Percentiles rank a stretch among this genome's conserved stretches.
Evolutionary conservation across 2,888 invertebrate species (phyloP).

Genomic region (Zygaena filipendulae): DNA sequence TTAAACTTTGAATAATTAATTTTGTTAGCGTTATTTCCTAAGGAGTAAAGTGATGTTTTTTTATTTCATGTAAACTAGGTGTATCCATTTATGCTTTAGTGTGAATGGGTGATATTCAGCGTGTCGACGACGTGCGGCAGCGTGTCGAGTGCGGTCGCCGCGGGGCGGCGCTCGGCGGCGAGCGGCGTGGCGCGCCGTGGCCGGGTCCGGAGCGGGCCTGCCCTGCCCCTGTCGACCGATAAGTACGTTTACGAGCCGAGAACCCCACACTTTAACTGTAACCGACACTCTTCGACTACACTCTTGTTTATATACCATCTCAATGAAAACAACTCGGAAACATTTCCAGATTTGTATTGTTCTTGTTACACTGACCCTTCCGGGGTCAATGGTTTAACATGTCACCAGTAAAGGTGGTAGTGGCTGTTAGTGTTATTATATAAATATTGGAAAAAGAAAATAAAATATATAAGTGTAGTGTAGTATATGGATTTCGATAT

Average conservation of each 20-base stretch:
- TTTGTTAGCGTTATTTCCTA: no score
- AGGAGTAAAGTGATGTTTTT: no score
- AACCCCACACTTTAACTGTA: slow-evolving; percentile 61
- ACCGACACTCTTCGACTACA: slow-evolving; percentile 49
- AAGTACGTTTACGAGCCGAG: slow-evolving; percentile 66
- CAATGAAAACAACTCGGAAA: slow-evolving; percentile 48
- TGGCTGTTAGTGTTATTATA: no score
- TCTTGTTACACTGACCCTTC: no score
- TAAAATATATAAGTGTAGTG: no score
- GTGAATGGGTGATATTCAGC: slow-evolving; percentile 63
- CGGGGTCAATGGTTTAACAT: no score
- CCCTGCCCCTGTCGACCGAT: slow-evolving; percentile 26
- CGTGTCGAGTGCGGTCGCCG: slow-evolving; percentile 67
- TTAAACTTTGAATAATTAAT: no score
- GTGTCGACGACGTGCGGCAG: slow-evolving; percentile 59
- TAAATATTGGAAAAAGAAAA: no score
- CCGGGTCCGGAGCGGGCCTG: slow-evolving; percentile 25
- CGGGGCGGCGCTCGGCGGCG: slow-evolving; percentile 37
- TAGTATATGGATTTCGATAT: no score
- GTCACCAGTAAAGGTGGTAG: no score
- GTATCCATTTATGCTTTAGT: slow-evolving; percentile 24
- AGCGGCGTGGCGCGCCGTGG: slow-evolving; percentile 25
- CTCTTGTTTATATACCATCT: slow-evolving; percentile 53
- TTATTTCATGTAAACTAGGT: no score
- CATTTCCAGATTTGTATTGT: no score